These are phyloP conservation scores for Poecilia picta DNA, from an alignment of 2,797 vertebrate species.

Conservation along the genomic window DNA sequence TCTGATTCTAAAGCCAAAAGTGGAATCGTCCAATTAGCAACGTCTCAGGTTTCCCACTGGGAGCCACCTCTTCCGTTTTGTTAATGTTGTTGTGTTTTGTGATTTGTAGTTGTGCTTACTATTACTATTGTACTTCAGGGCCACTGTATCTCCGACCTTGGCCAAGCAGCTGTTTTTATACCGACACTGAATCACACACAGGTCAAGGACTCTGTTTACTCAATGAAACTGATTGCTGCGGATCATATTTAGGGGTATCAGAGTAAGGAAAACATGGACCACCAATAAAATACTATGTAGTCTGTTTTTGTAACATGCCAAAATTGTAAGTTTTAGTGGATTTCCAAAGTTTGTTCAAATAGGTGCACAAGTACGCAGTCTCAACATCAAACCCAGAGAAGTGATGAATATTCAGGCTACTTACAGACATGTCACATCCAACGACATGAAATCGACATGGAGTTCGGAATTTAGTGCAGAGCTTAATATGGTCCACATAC, in stretches of 20 bases:
- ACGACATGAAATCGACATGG: conserved; percentile 91
- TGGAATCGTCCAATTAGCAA: no score
- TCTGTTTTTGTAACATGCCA: neutral
- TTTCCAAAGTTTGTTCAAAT: neutral
- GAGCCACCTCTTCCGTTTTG: no score
- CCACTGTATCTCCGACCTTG: no score
- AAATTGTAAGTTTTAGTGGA: neutral
- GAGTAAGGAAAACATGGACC: neutral
- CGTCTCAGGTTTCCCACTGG: no score
- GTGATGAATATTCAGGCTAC: conserved; percentile 44
- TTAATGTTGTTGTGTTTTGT: no score
- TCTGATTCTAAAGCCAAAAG: no score
- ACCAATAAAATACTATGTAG: neutral
- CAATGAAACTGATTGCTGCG: neutral
- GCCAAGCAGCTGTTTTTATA: neutral
- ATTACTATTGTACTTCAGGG: no score
- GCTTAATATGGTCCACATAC: conserved; percentile 94
- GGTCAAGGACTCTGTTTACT: neutral
- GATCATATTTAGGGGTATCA: neutral
- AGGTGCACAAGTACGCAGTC: neutral
- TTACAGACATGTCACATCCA: conserved; percentile 92
- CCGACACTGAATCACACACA: neutral
- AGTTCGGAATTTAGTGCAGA: conserved; percentile 89
- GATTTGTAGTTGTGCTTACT: no score
- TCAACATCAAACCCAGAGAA: neutral